Conservation (phyloP, 2,797 vertebrate species). For the Pagetopsis macropterus region DNA sequence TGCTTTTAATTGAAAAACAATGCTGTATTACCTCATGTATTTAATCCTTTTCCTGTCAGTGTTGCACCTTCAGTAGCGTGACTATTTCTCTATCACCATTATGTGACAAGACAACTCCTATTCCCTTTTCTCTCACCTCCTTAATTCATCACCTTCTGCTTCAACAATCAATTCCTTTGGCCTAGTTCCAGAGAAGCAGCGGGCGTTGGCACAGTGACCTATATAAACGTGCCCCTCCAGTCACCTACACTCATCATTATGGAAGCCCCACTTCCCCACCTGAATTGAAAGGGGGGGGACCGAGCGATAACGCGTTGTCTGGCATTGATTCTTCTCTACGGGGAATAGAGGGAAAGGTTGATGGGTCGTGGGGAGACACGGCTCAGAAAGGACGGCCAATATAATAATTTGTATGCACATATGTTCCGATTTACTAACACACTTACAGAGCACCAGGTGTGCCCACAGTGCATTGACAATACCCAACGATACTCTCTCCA, state of each 20-base stretch:
- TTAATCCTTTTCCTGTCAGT: not conserved
- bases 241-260: conserved; percentile 32
- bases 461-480: conserved; percentile 22
- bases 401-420: conserved; percentile 34
- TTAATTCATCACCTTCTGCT: conserved; percentile 54
- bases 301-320: not conserved
- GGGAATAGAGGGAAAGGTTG: conserved; percentile 33
- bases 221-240: conserved; percentile 50
- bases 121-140: conserved; percentile 29
- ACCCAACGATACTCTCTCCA: not conserved
- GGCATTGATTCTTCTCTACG: conserved; percentile 26
- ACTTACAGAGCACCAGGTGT: conserved; percentile 41
- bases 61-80: not conserved
- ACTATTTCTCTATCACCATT: conserved; percentile 11
- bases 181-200: conserved; percentile 63
- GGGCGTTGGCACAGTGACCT: conserved; percentile 70
- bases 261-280: conserved; percentile 8
- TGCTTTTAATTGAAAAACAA: not conserved
- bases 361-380: conserved; percentile 5
- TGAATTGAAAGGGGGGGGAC: conserved; percentile 33
- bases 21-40: not conserved
- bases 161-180: conserved; percentile 61
- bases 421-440: conserved; percentile 12
- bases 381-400: conserved; percentile 14
- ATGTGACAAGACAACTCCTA: conserved; percentile 16